Evolutionary conservation across 2,797 vertebrate species (phyloP), one percentile per base, ranked within the genome.

Genomic region (Prionace glauca): DNA sequence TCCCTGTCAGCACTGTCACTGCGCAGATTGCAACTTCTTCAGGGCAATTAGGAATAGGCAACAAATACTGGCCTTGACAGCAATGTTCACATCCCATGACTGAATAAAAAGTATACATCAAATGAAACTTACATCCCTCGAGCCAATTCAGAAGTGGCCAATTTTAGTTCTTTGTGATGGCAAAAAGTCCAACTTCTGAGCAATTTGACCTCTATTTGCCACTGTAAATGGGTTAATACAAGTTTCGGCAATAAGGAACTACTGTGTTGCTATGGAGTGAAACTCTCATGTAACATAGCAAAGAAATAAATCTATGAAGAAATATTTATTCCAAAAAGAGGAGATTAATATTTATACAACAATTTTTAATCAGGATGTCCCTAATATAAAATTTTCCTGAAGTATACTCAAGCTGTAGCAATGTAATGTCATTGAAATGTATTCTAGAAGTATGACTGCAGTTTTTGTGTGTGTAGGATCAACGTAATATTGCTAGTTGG

Each of bases 401-500:
- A 56, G 50, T 56, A 56, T 56, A 56, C 50, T 56, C 3, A 56
- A 56, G 50, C 50, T 79, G 32, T 0, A 79, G 74, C 32, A 79
- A 79, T 79, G 74, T 16, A 79, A 4, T 79, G 32, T 79, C n/a
- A 12, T 32, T 86, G 81, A 86, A 50, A 45, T 87, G 84, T 50
- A 50, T 45, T 87, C 3, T 11, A 50, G 16, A 45, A 56, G 11
- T 29, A 41, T 94, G 50, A 94, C 45, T 20, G 10, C 14, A 1
- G 26, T 26, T 72, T 16, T 71, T 94, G 9, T 11, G 11, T 14
- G 5, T 1, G 41, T 95, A 98, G 98, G 97, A 96, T 56, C 97
- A 98, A 67, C 97, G 98, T 95, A 96, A 96, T 87, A 95, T 96
- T 94, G 96, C 97, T 94, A 97, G 96, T 45, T 96, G 95, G 32